phyloP scores from a whole-genome alignment of 1,140 invertebrate species.

The Dysdera silvatica region DNA sequence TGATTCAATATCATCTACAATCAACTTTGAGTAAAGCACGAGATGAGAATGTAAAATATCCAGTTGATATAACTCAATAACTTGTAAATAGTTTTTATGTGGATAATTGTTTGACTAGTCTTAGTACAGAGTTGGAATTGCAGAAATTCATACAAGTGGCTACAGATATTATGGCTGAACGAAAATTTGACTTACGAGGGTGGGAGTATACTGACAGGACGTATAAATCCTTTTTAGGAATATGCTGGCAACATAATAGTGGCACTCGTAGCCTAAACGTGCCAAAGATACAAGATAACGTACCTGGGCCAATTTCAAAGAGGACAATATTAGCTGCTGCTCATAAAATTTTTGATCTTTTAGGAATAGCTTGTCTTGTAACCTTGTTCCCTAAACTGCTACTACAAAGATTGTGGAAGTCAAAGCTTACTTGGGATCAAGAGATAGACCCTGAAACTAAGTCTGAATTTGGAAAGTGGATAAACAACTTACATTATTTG shows the following conservation, averaged over 20 bases:
- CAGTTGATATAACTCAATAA: neutral
- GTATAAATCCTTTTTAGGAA: neutral
- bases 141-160: neutral
- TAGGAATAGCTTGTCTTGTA: conserved; percentile 14
- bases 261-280: neutral
- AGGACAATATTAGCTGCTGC: neutral
- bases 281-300: neutral
- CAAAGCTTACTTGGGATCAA: neutral
- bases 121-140: neutral
- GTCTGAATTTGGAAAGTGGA: neutral
- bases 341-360: conserved; percentile 16
- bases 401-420: neutral
- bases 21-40: neutral
- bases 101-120: neutral
- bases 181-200: conserved; percentile 5
- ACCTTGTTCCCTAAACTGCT: neutral
- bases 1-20: conserved; percentile 5
- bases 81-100: conserved; percentile 4
- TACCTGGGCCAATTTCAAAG: neutral
- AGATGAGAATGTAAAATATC: conserved; percentile 1
- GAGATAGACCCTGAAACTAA: neutral
- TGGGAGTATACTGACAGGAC: conserved; percentile 5
- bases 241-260: neutral
- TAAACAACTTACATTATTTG: neutral
- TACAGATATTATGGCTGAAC: conserved; percentile 7